Evolutionary conservation across 1,140 invertebrate genomes (phyloP).

Genomic region (Triops longicaudatus): DNA sequence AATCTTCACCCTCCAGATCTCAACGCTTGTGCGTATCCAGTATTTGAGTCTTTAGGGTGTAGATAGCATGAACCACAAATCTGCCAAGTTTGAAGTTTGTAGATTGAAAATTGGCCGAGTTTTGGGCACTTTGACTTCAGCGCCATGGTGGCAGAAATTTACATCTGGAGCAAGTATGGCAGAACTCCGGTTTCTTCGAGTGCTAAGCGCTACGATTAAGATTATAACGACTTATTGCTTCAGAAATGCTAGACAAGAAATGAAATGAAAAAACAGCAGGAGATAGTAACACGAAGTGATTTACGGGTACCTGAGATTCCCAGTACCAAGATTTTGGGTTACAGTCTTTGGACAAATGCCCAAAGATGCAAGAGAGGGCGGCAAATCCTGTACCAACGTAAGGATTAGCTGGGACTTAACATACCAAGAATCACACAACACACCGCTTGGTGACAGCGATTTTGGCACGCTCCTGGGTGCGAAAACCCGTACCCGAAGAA

Average conservation of each 20-base stretch:
- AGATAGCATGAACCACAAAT: too few relatives aligned
- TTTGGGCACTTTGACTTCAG: not conserved
- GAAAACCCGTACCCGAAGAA: not conserved
- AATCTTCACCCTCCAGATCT: too few relatives aligned
- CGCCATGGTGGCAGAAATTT: not conserved
- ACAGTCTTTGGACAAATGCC: not conserved
- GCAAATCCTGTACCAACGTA: not conserved
- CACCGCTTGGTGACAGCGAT: not conserved
- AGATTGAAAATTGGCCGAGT: not conserved
- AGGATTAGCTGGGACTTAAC: not conserved
- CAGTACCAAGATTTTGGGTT: not conserved
- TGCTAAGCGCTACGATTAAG: too few relatives aligned
- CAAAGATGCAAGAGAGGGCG: not conserved
- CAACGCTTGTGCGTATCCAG: too few relatives aligned
- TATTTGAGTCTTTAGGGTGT: too few relatives aligned
- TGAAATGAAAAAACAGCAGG: too few relatives aligned
- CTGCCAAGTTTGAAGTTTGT: not conserved
- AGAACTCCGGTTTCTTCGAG: too few relatives aligned
- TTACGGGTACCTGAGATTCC: not conserved
- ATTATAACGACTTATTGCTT: too few relatives aligned
- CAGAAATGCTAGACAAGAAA: too few relatives aligned
- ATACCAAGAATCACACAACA: not conserved
- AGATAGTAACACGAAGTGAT: not conserved
- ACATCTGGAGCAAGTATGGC: not conserved
- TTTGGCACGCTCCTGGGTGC: not conserved